Evolutionary conservation across 1,140 invertebrate genomes (phyloP).

Genomic region (Zophobas atratus): DNA sequence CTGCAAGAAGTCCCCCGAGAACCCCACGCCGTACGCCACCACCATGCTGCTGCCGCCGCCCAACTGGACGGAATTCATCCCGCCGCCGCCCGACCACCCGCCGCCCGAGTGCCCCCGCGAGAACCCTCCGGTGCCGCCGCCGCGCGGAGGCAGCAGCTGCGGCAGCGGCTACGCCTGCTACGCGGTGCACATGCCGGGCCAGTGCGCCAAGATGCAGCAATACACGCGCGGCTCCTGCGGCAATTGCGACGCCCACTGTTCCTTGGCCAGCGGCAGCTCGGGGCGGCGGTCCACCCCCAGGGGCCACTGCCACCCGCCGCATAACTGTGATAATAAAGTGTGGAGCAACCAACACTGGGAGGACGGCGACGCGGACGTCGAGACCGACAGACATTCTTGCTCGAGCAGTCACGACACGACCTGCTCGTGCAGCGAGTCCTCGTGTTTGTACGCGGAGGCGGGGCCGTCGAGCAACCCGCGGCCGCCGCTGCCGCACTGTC

Average conservation of each 20-base stretch:
- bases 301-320: slow-evolving; percentile 58
- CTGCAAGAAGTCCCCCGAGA: slow-evolving; percentile 76
- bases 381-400: slow-evolving; percentile 65
- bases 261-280: slow-evolving; percentile 62
- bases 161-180: slow-evolving; percentile 66
- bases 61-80: slow-evolving; percentile 85
- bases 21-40: slow-evolving; percentile 87
- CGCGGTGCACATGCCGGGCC: slow-evolving; percentile 63
- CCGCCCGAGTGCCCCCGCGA: slow-evolving; percentile 72
- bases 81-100: slow-evolving; percentile 86
- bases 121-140: slow-evolving; percentile 61
- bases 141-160: slow-evolving; percentile 62
- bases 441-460: slow-evolving; percentile 66
- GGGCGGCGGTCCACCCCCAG: slow-evolving; percentile 57
- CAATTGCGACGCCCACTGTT: slow-evolving; percentile 63
- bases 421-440: slow-evolving; percentile 67
- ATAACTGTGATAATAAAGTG: slow-evolving; percentile 64
- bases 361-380: slow-evolving; percentile 58
- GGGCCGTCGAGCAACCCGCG: slow-evolving; percentile 56
- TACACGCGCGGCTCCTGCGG: slow-evolving; percentile 63
- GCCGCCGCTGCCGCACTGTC: slow-evolving; percentile 53
- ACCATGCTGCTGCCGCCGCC: slow-evolving; percentile 78
- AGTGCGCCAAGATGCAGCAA: slow-evolving; percentile 50
- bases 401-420: slow-evolving; percentile 67
- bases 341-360: slow-evolving; percentile 59